These are phyloP conservation scores for Helicoverpa zea DNA, from an alignment of 1,140 invertebrate genomes.

Conservation along the genomic window DNA sequence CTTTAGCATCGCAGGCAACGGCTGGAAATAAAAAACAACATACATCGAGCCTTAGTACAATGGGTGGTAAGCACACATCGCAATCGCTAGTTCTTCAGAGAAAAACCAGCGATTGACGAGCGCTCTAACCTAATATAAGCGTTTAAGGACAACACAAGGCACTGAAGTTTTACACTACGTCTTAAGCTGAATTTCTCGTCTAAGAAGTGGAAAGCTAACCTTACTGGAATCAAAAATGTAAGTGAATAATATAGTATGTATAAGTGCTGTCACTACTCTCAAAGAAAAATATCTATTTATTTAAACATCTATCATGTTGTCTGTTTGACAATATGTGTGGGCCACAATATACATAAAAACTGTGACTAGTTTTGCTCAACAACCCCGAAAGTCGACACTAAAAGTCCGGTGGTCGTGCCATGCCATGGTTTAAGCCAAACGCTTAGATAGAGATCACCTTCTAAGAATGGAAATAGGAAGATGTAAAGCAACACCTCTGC, in stretches of 20 bases:
- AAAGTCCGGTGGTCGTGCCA: slow-evolving; percentile 77
- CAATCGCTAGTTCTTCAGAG: slow-evolving; percentile 67
- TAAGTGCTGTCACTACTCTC: slow-evolving; percentile 58
- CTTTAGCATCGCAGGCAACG: slow-evolving; percentile 86
- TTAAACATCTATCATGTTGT: slow-evolving; percentile 43
- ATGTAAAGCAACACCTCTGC: slow-evolving; percentile 84
- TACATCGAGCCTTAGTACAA: slow-evolving; percentile 86
- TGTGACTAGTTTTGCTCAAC: slow-evolving; percentile 55
- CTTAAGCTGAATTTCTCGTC: slow-evolving; percentile 41
- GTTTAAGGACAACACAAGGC: slow-evolving; percentile 74
- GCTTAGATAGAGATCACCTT: slow-evolving; percentile 77
- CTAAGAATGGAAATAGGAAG: slow-evolving; percentile 78
- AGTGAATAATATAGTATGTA: slow-evolving; percentile 51
- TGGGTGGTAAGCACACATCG: slow-evolving; percentile 73
- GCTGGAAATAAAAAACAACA: slow-evolving; percentile 87
- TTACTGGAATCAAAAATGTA: slow-evolving; percentile 55
- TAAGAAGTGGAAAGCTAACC: slow-evolving; percentile 54
- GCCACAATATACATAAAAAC: slow-evolving; percentile 59
- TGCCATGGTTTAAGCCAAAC: slow-evolving; percentile 84
- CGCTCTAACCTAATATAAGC: slow-evolving; percentile 77
- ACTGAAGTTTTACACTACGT: slow-evolving; percentile 45
- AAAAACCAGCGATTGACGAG: slow-evolving; percentile 70
- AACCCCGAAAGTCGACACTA: slow-evolving; percentile 61
- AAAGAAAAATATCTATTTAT: slow-evolving; percentile 26
- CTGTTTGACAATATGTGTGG: slow-evolving; percentile 57